Base-by-base conservation (phyloP, 2,113 vertebrate genomes). In the Sylvietta virens region DNA sequence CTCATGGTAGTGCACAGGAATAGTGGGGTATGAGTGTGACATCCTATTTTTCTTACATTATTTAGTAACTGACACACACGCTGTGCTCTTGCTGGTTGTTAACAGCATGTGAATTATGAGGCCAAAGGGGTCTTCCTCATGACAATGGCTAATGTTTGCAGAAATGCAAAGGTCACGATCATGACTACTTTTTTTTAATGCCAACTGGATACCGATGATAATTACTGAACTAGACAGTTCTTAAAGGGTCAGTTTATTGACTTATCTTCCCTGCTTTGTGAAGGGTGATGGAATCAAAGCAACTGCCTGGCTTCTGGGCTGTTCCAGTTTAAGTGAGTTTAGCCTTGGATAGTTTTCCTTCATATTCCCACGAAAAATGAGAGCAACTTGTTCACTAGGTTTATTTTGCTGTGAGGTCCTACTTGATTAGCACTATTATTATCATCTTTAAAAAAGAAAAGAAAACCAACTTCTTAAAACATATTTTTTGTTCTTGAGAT, bases 121-220 rank as follows among this genome's bases (percentile, higher is more conserved):
- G 92, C 94, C 94, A 96, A 66, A 82, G 73, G 58, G 92, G 91
- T 93, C 91, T 93, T 87, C 86, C 86, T 90, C 51, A 12, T 79
- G 87, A 97, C 92, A 96, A 93, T 95, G 81, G 94, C 79, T 81
- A 64, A 57, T 86, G 88, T 92, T 94, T 97, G 90, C 73, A 95
- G 74, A 90, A 96, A 92, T 92, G 88, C 87, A 97, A 82, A 95
- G 96, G 96, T 97, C 97, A 96, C 6, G 91, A 92, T 95, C 91
- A 67, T 40, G 82, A 54, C 44, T 72, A 40, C 88, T 71, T 92
- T 90, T 88, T 94, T 93, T 80, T 77, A 71, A 92, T 82, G 86
- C 79, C 84, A 74, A 16, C 53, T 94, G 91, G 84, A 53, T 82
- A 71, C 48, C 0, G 3, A 33, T 85, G 88, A 66, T 71, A 93